Conservation (phyloP, 1,140 invertebrate species). For the Neodiprion fabricii region DNA sequence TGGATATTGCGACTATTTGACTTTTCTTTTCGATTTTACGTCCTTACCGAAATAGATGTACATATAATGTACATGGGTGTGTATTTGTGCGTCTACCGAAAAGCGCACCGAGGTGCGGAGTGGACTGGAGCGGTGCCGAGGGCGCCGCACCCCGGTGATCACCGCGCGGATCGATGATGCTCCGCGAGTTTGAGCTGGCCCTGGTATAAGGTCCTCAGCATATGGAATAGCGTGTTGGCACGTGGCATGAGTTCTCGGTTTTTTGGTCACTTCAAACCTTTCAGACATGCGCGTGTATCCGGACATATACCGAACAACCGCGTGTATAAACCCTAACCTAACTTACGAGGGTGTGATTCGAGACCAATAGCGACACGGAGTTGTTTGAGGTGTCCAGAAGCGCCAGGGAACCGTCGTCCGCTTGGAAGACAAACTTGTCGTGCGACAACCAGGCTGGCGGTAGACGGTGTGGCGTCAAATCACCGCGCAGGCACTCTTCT, state of each 20-base stretch:
- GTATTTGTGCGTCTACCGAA: too few relatives aligned
- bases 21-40: too few relatives aligned
- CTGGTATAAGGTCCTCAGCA: slow-evolving; percentile 22
- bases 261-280: neutral
- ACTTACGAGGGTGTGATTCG: slow-evolving; percentile 84
- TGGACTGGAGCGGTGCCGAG: slow-evolving; percentile 7
- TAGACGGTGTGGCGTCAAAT: slow-evolving; percentile 74
- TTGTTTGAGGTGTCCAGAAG: slow-evolving; percentile 78
- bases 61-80: too few relatives aligned
- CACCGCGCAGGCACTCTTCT: slow-evolving; percentile 80
- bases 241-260: neutral
- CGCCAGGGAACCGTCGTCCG: slow-evolving; percentile 80
- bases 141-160: slow-evolving; percentile 20
- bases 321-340: too few relatives aligned
- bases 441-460: slow-evolving; percentile 80
- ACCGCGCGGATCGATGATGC: slow-evolving; percentile 39
- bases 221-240: slow-evolving; percentile 3
- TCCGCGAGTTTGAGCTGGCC: slow-evolving; percentile 7
- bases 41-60: too few relatives aligned
- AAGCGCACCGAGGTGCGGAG: neutral
- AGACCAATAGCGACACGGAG: slow-evolving; percentile 77
- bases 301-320: neutral
- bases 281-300: neutral
- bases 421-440: slow-evolving; percentile 82
- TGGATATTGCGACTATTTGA: too few relatives aligned